A percentile compares a stretch with the other conserved stretches of the same genome.
phyloP scores from a whole-genome alignment of 2,888 invertebrate genomes.

The Macrosiphum euphorbiae region DNA sequence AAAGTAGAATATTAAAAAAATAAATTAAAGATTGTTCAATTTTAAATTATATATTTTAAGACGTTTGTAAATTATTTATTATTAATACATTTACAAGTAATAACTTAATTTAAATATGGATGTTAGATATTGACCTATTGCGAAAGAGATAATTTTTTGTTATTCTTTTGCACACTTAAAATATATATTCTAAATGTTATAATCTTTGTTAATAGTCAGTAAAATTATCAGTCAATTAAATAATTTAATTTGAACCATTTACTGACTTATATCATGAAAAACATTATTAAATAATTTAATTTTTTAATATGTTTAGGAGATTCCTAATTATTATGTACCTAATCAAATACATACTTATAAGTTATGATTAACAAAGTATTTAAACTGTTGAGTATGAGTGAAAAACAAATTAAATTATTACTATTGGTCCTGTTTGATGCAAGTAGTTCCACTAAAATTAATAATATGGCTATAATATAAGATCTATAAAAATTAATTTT shows the following conservation, averaged over 20 bases:
- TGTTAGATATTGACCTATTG: conserved; percentile 47
- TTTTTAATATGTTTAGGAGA: neutral
- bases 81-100: conserved; percentile 23
- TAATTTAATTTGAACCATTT: neutral
- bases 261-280: neutral
- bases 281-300: conserved; percentile 11
- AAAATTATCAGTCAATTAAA: neutral
- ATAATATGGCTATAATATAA: neutral
- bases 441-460: neutral
- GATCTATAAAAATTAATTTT: neutral
- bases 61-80: neutral
- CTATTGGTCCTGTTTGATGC: neutral
- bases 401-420: neutral
- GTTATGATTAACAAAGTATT: conserved; percentile 9
- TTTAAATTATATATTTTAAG: conserved; percentile 13
- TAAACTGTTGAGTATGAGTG: neutral
- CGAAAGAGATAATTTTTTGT: conserved; percentile 24
- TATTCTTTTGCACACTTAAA: conserved; percentile 28
- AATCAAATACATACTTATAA: neutral
- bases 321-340: neutral
- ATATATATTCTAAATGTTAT: conserved; percentile 22
- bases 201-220: neutral
- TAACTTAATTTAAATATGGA: conserved; percentile 31
- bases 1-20: neutral
- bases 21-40: neutral